These are phyloP conservation scores for Dicrurus megarhynchus DNA, from an alignment of 2,113 vertebrate species.

Conservation along the genomic window DNA sequence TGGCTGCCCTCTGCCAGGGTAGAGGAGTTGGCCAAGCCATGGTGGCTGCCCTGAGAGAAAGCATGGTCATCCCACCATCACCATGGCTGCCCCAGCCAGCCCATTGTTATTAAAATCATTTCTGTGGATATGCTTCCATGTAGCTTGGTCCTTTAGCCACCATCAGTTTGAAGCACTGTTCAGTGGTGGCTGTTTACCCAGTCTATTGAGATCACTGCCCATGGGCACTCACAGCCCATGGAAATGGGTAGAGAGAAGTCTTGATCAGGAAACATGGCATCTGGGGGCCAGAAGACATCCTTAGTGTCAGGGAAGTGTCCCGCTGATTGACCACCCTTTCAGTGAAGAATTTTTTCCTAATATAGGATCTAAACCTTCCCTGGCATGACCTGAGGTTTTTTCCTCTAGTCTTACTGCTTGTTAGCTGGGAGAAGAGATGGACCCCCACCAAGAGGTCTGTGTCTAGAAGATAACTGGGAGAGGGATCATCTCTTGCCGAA, in stretches of 20 bases:
- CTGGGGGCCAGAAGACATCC: background rate
- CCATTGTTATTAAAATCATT: background rate
- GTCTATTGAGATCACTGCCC: background rate
- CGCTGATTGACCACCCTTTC: background rate
- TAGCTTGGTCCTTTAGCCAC: background rate
- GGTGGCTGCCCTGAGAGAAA: background rate
- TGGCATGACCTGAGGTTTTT: background rate
- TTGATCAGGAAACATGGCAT: background rate
- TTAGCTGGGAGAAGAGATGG: background rate
- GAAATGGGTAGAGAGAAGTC: background rate
- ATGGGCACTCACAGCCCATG: fast-evolving
- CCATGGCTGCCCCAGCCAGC: background rate
- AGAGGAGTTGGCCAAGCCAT: background rate
- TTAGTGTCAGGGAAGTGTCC: background rate
- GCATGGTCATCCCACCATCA: background rate
- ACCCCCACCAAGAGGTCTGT: background rate
- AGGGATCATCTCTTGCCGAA: background rate
- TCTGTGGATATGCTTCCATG: background rate
- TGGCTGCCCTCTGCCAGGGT: background rate
- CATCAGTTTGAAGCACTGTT: background rate
- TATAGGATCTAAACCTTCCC: background rate
- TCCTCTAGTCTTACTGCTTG: background rate
- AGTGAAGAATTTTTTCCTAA: background rate
- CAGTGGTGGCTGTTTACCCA: background rate
- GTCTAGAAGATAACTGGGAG: background rate